These are phyloP conservation scores for Thalassoma bifasciatum DNA, from an alignment of 2,113 vertebrate genomes.

Conservation along the genomic window DNA sequence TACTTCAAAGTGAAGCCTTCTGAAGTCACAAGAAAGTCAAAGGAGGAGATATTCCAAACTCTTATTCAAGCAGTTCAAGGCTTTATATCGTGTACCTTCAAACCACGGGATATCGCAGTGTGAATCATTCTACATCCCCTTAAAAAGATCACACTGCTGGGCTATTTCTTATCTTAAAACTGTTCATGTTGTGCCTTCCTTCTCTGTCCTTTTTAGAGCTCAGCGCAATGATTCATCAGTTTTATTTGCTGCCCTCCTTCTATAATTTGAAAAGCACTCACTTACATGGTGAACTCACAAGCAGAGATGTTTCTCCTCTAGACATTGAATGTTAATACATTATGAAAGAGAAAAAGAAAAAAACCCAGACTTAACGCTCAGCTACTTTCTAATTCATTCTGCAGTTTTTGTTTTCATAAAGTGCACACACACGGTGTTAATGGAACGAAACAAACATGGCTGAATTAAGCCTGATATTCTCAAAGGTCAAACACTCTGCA, in stretches of 20 bases:
- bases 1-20: conserved; percentile 3
- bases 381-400: conserved; percentile 12
- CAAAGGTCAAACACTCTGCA: conserved; percentile 42
- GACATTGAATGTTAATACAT: conserved; percentile 4
- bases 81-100: conserved; percentile 16
- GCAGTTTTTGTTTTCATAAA: conserved; percentile 5
- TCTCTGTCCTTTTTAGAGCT: conserved; percentile 2
- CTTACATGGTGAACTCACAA: conserved; percentile 2
- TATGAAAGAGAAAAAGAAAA: conserved; percentile 2
- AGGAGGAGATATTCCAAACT: conserved; percentile 20
- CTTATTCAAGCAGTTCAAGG: neutral
- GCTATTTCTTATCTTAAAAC: conserved; percentile 39
- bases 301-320: conserved; percentile 25
- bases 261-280: conserved; percentile 6
- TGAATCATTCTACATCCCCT: conserved; percentile 38
- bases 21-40: conserved; percentile 8
- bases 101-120: conserved; percentile 11
- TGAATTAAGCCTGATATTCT: conserved; percentile 20
- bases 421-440: neutral
- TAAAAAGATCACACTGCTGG: conserved; percentile 12
- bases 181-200: conserved; percentile 9
- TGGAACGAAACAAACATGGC: conserved; percentile 14
- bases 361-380: neutral
- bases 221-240: conserved; percentile 11
- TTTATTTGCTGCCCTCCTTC: conserved; percentile 20